Evolutionary conservation across 2,888 invertebrate genomes (phyloP).

Genomic region (Icerya purchasi): DNA sequence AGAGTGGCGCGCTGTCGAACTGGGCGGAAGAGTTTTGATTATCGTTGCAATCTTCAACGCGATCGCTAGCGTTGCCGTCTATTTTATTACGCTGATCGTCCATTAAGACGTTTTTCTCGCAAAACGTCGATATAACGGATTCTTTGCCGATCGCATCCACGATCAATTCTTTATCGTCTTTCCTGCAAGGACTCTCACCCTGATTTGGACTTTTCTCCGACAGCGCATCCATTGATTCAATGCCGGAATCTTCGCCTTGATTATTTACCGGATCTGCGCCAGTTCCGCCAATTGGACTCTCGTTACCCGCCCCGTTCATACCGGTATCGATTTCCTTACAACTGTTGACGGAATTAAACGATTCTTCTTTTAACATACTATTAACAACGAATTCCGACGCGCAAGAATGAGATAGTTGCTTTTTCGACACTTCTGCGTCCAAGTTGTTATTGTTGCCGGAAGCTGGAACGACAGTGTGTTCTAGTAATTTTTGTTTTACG

Average conservation of each 20-base stretch:
- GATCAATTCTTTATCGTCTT: constrained; percentile 23
- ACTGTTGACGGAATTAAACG: not conserved
- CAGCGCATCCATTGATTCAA: constrained; percentile 82
- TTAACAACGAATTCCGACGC: constrained; percentile 7
- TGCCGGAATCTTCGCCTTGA: constrained; percentile 73
- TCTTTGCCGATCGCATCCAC: constrained; percentile 6
- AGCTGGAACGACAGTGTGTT: constrained; percentile 23
- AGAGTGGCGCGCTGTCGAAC: not conserved
- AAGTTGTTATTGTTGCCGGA: not conserved
- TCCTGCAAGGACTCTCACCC: constrained; percentile 29
- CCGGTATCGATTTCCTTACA: not conserved
- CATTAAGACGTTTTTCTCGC: constrained; percentile 1
- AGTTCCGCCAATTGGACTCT: constrained; percentile 15
- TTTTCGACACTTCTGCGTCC: not conserved
- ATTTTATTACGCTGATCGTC: not conserved
- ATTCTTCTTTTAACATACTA: constrained; percentile 4
- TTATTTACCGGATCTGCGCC: constrained; percentile 21
- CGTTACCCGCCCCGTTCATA: constrained; percentile 13
- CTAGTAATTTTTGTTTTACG: constrained; percentile 35
- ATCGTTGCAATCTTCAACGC: not conserved
- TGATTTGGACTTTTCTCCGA: constrained; percentile 81
- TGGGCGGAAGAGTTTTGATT: not conserved
- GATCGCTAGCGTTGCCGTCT: not conserved
- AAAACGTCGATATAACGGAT: not conserved
- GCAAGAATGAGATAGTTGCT: not conserved